Evolutionary conservation across 2,113 vertebrate species (phyloP), one percentile per base, ranked within the genome.

Genomic region (Catagonus wagneri): DNA sequence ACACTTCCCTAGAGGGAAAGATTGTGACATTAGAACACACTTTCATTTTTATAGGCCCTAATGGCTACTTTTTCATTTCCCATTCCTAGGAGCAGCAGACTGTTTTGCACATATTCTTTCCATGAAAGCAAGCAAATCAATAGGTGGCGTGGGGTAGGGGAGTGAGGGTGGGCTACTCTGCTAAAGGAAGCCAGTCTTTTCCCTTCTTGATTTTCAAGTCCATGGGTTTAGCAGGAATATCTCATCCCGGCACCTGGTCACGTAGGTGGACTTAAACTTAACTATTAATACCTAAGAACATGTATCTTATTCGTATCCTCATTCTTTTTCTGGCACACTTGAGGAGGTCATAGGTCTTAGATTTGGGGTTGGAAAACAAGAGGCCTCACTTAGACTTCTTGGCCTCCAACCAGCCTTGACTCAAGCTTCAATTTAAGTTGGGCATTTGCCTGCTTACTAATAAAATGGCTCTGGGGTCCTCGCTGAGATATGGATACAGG

Each of bases 401-500:
- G 39, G 20, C 36, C 65, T 83, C 61, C 39, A 92, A 23, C 25
- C 16, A 90, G 56, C 34, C 58, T n/a, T 90, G 20, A 79, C 16
- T 54, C 17, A 90, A 76, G 60, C 69, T 88, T 96, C 27, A 80
- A 34, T 91, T 66, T 95, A 66, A 83, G n/a, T 25, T 83, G 61
- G 58, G 16, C 25, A 27, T 78, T 88, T 74, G 39, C 5, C 20
- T 83, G 25, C 22, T 86, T 69, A 69, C 20, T 90, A 34, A 78
- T 89, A 65, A 95, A 52, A 58, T 80, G 34, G 3, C 29, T 6
- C 81, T 85, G 25, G 12, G 19, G 17, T 81, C 90, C 34, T 92
- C 54, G 16, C 0, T 74, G 3, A 76, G 22, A 9, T 16, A 61
- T 50, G 76, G 32, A 68, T 39, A 68, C 6, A 54, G 23, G 13